Conservation (phyloP, 2,888 invertebrate species). For the Colostygia pectinataria region DNA sequence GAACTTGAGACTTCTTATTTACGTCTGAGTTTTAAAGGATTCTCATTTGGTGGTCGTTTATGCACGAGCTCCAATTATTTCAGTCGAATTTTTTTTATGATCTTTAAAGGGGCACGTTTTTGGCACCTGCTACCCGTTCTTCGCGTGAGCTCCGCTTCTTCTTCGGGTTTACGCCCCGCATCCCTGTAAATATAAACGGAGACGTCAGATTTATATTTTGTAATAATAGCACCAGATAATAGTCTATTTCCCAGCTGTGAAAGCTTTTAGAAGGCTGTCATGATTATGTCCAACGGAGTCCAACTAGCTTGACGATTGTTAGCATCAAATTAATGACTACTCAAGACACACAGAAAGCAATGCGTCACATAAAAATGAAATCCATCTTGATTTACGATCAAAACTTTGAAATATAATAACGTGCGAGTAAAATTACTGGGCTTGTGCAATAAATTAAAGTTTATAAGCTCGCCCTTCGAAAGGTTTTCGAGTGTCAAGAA, state of each 20-base stretch:
- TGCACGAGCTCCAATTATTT: not conserved
- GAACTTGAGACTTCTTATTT: constrained; percentile 28
- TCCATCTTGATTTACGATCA: constrained; percentile 67
- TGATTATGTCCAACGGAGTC: no score
- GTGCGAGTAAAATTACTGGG: constrained; percentile 66
- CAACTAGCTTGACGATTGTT: constrained; percentile 24
- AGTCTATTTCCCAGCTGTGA: no score
- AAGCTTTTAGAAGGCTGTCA: not conserved
- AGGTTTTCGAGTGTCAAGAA: constrained; percentile 45
- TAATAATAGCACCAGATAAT: no score
- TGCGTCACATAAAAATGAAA: constrained; percentile 74
- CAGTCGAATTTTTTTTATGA: no score
- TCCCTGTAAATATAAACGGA: no score
- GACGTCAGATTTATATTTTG: no score
- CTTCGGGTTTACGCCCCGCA: no score
- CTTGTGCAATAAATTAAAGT: constrained; percentile 66
- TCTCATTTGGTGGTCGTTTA: not conserved
- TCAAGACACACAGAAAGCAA: constrained; percentile 50
- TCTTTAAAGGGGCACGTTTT: no score
- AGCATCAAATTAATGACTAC: constrained; percentile 37
- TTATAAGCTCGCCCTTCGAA: constrained; percentile 50
- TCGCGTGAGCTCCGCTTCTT: no score
- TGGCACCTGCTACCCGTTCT: no score
- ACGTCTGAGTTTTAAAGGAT: constrained; percentile 18
- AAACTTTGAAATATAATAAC: constrained; percentile 79